Conservation (phyloP, 2,113 vertebrate genomes). For the Psilopogon haemacephalus region DNA sequence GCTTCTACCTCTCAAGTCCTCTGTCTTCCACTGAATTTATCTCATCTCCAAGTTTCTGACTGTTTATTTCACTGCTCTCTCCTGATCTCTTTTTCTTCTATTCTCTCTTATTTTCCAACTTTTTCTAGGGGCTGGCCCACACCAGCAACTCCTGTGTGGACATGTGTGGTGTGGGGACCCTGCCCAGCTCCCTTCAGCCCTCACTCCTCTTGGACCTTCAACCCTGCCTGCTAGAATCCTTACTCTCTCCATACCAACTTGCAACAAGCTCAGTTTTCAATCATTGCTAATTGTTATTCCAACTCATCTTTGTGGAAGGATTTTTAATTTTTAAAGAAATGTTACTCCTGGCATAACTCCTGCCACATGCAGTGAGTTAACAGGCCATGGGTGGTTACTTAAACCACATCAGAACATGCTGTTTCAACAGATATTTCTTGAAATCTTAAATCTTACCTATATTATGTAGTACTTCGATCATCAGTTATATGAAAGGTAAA, state of each 20-base stretch:
- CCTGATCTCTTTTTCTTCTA: background rate
- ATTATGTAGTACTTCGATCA: background rate
- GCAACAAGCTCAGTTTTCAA: background rate
- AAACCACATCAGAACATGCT: background rate
- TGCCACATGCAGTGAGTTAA: background rate
- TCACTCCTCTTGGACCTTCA: rapidly evolving
- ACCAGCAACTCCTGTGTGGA: background rate
- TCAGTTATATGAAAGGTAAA: background rate
- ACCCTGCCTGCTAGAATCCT: background rate
- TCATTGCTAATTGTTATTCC: background rate
- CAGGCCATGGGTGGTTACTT: background rate
- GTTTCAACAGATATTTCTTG: background rate
- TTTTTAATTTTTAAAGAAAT: background rate
- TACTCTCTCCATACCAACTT: background rate
- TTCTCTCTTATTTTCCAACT: background rate
- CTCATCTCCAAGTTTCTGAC: background rate
- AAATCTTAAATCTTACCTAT: background rate
- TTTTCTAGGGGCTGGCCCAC: background rate
- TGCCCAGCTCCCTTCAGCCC: background rate
- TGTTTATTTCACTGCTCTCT: background rate
- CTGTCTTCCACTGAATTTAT: background rate
- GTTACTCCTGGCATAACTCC: background rate
- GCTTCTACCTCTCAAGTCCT: background rate
- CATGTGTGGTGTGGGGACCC: rapidly evolving
- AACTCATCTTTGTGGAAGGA: background rate